phyloP scores from a whole-genome alignment of 2,113 vertebrate genomes.

The Saguinus midas region DNA sequence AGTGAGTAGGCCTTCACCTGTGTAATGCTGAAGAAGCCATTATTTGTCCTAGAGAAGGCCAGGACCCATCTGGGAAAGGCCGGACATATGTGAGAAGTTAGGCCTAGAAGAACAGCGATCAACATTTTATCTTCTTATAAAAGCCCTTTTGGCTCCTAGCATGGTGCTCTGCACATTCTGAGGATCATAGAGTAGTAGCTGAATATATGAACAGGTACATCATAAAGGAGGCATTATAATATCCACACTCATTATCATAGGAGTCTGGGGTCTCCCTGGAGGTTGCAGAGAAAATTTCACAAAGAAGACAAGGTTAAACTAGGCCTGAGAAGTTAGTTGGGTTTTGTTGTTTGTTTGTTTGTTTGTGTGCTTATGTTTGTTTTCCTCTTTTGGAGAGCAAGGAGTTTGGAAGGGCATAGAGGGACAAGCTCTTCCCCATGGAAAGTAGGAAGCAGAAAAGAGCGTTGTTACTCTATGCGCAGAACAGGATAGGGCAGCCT shows the following conservation, averaged over 20 bases:
- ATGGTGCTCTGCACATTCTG: not conserved
- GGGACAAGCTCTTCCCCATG: not conserved
- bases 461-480: not conserved
- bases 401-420: not conserved
- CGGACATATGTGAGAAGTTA: not conserved
- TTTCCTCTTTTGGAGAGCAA: not conserved
- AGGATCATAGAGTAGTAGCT: not conserved
- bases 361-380: no score
- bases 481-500: not conserved
- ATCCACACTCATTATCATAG: not conserved
- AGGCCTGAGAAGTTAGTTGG: not conserved
- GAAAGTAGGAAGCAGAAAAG: no score
- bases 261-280: not conserved
- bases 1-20: not conserved
- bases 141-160: not conserved
- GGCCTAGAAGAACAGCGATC: not conserved
- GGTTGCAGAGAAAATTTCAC: not conserved
- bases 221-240: not conserved
- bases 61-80: not conserved
- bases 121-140: not conserved
- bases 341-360: not conserved
- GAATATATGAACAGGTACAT: not conserved
- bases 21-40: accelerated
- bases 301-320: not conserved
- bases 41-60: not conserved